phyloP scores from a whole-genome alignment of 1,140 invertebrate species.

The Steinernema feltiae region DNA sequence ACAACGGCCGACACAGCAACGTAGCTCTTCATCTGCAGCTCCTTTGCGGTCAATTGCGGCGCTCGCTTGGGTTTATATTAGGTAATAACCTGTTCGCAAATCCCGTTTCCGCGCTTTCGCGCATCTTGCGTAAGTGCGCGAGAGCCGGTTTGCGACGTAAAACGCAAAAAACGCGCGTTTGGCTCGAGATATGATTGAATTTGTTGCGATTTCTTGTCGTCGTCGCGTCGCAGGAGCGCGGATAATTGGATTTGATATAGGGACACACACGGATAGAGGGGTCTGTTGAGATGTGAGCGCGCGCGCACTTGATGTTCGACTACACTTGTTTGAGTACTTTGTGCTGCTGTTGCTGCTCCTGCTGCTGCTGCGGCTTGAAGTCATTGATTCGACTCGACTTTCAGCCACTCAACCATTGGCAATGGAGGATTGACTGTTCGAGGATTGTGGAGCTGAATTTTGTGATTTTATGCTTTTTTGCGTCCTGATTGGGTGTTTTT shows the following conservation, averaged over 20 bases:
- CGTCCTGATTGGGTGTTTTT: too few species aligned
- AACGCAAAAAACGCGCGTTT: background rate
- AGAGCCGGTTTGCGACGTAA: background rate
- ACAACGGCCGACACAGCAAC: background rate
- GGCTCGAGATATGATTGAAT: slow-evolving; percentile 4
- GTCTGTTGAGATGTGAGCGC: background rate
- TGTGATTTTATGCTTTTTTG: too few species aligned
- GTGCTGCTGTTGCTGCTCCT: background rate
- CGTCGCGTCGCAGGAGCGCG: background rate
- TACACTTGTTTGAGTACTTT: background rate
- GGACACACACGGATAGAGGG: background rate
- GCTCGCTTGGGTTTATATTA: background rate
- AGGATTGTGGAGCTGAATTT: too few species aligned
- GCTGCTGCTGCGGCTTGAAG: too few species aligned
- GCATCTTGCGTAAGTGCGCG: background rate
- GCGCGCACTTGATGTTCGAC: background rate
- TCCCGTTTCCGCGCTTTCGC: background rate
- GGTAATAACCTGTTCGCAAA: background rate
- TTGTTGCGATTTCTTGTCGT: background rate
- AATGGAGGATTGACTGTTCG: background rate
- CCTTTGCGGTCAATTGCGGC: background rate
- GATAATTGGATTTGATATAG: background rate
- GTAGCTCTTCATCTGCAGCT: background rate
- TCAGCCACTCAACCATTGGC: background rate
- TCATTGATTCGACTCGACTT: background rate